These are phyloP conservation scores for Ommatoiulus sabulosus DNA, from an alignment of 2,888 invertebrate genomes.

Conservation along the genomic window DNA sequence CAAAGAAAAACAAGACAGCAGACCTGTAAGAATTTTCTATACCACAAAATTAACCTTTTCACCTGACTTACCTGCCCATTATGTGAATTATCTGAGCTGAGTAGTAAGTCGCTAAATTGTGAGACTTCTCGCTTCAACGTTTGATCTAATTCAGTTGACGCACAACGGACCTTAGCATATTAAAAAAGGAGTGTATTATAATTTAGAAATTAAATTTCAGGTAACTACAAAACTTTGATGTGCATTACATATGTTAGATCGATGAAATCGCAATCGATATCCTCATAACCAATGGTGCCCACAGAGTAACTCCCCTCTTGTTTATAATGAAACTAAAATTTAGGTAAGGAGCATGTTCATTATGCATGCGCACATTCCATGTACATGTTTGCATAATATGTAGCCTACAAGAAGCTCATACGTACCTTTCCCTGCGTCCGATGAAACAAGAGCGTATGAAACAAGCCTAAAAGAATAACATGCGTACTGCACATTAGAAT, in stretches of 20 bases:
- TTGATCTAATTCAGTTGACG: conserved; percentile 74
- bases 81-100: conserved; percentile 65
- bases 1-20: no score
- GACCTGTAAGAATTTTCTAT: no score
- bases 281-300: conserved; percentile 94
- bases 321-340: conserved; percentile 83
- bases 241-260: conserved; percentile 91
- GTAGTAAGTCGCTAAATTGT: conserved; percentile 70
- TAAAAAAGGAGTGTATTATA: background rate
- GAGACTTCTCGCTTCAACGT: conserved; percentile 76
- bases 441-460: conserved; percentile 92
- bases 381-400: no score
- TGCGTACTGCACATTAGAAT: no score
- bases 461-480: conserved; percentile 72
- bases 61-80: conserved; percentile 69
- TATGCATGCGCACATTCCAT: background rate
- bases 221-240: conserved; percentile 8
- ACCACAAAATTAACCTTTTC: no score
- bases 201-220: background rate
- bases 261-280: conserved; percentile 97
- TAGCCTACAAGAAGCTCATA: no score
- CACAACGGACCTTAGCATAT: conserved; percentile 80
- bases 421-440: conserved; percentile 84
- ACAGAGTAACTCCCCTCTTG: conserved; percentile 95
- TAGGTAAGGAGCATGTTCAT: background rate